Base-by-base conservation (phyloP, 2,888 invertebrate genomes). In the Maniola hyperantus region DNA sequence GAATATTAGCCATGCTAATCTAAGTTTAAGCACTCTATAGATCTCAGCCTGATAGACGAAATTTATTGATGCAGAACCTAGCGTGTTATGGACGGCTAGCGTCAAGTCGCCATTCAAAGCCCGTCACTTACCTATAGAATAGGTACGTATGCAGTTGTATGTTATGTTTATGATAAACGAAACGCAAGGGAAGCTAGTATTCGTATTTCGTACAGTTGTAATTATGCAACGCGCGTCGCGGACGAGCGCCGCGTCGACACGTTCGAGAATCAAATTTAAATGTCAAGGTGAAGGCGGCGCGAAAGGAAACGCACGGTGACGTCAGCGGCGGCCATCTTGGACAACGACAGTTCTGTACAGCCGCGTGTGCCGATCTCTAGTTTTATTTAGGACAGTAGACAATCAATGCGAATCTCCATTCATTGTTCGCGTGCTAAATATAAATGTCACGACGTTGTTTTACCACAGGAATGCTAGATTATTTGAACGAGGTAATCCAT, bases 261-360 rank as follows among this genome's bases (percentile, higher is more conserved):
- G 88, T 84, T 83, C 83, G 79, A 84, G 81, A 85, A 85, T 87
- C 89, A 87, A 86, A 88, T 83, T 83, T 81, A 86, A 89, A 89
- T 90, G 90, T 89, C 80, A 88, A 87, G 81, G 86, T 88, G 89
- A 91, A 90, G 87, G 89, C 89, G 82, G 83, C 76, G 74, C 75
- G 91, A 89, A 89, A 89, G 89, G 89, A 88, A 88, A 69, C 84
- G 85, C 84, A 83, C 53, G 62, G 53, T 89, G 89, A 91, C 90
- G 90, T 89, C 88, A 89, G 78, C 74, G 79, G 69, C 83, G 81
- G 88, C 88, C 87, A 88, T 85, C 81, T 86, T 87, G 78, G 65
- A 66, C 66, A 59, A 60, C 69, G 62, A 67, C 64, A 63, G 55
- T 34, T 54, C 74, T 67, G 74, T 71, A 73, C 72, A 71, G 71